Percentiles rank a stretch among this genome's conserved stretches.
Evolutionary conservation across 2,888 invertebrate genomes (phyloP).

Genomic region (Chrysotoxum bicinctum): DNA sequence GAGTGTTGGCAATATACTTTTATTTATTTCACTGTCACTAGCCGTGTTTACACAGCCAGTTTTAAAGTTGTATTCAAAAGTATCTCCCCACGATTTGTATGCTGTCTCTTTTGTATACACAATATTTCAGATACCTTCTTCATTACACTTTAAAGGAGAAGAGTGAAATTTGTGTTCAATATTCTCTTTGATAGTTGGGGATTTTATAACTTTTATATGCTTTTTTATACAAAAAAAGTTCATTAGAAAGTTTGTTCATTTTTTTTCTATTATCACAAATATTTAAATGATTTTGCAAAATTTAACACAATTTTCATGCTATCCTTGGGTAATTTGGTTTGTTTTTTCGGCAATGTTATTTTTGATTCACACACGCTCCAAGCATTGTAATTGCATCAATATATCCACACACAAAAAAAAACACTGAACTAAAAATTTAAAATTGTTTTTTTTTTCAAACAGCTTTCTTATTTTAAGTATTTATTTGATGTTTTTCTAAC

Average conservation of each 20-base stretch:
- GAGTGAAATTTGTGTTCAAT: conserved; percentile 44
- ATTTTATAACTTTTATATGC: conserved; percentile 41
- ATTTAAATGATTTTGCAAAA: conserved; percentile 33
- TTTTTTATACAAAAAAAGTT: conserved; percentile 41
- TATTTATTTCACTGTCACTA: conserved; percentile 43
- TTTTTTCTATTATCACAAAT: conserved; percentile 5
- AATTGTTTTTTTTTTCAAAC: not conserved
- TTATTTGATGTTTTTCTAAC: not conserved
- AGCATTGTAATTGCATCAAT: conserved; percentile 43
- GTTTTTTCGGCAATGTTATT: not conserved
- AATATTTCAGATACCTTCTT: conserved; percentile 29
- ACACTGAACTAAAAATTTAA: conserved; percentile 15
- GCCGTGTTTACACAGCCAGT: conserved; percentile 16
- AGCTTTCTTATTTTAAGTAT: not conserved
- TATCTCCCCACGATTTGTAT: conserved; percentile 43
- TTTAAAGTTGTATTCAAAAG: conserved; percentile 46
- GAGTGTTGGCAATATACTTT: not conserved
- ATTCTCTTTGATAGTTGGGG: conserved; percentile 44
- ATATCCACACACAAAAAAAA: conserved; percentile 40
- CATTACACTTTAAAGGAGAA: conserved; percentile 44
- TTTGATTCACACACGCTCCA: conserved; percentile 49
- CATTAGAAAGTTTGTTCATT: conserved; percentile 59
- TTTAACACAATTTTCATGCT: conserved; percentile 4
- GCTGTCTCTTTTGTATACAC: conserved; percentile 48
- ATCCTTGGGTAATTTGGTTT: not conserved